These are phyloP conservation scores for Phaonia tiefii DNA, from an alignment of 2,888 invertebrate genomes.

Conservation along the genomic window DNA sequence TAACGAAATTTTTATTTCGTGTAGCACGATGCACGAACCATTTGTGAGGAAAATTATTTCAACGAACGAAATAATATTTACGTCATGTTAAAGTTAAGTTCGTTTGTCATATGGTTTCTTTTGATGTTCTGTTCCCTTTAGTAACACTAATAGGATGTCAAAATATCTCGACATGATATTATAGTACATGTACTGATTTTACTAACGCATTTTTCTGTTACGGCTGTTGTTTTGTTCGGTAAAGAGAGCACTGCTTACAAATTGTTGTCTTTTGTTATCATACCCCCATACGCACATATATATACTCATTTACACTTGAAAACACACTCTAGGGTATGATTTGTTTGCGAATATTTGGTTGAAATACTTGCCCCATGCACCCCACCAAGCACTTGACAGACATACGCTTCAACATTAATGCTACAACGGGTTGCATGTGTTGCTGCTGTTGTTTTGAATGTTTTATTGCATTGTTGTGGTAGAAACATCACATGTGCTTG, in stretches of 20 bases:
- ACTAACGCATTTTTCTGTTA: constrained; percentile 15
- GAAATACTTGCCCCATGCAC: background rate
- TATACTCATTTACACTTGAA: background rate
- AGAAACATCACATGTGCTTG: constrained; percentile 63
- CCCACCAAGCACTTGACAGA: background rate
- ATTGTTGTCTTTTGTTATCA: constrained; percentile 62
- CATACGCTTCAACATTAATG: background rate
- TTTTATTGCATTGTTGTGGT: constrained; percentile 60
- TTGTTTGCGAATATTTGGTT: background rate
- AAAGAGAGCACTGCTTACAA: constrained; percentile 62
- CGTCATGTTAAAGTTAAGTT: no score
- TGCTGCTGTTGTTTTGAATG: constrained; percentile 52
- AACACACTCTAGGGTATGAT: background rate
- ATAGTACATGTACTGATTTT: constrained; percentile 19
- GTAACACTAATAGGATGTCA: no score
- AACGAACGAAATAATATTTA: no score
- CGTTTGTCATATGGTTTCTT: no score
- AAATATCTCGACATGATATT: no score
- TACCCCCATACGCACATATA: background rate
- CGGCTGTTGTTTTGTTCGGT: constrained; percentile 18
- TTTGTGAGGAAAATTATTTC: no score
- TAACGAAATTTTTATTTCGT: no score
- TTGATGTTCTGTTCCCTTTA: no score
- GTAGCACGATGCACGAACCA: no score
- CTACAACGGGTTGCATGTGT: background rate